These are phyloP conservation scores for Sebastes schlegelii DNA, from an alignment of 2,113 vertebrate genomes.

Conservation along the genomic window DNA sequence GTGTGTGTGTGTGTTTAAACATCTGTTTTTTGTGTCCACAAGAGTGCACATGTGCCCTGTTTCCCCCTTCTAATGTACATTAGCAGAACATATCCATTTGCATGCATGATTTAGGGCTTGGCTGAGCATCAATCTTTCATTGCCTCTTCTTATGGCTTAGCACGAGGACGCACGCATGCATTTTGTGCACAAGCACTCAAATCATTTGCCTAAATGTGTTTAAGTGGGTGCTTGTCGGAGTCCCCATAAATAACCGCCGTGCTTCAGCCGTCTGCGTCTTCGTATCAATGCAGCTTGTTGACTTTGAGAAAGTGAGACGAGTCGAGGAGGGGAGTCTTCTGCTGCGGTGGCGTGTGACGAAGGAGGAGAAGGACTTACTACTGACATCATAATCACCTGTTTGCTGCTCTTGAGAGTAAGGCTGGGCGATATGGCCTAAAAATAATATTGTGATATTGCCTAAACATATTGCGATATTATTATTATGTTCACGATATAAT, in stretches of 20 bases:
- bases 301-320: conserved; percentile 26
- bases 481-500: too few relatives aligned
- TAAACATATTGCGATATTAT: too few relatives aligned
- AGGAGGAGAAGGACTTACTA: neutral
- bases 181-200: conserved; percentile 20
- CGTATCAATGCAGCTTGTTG: conserved; percentile 23
- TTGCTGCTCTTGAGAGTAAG: neutral
- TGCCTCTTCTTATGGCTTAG: conserved; percentile 15
- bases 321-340: neutral
- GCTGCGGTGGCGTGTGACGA: neutral
- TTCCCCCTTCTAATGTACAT: conserved; percentile 20
- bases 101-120: conserved; percentile 70
- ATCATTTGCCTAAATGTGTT: conserved; percentile 42
- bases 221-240: conserved; percentile 39
- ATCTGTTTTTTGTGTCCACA: conserved; percentile 17
- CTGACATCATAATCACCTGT: neutral
- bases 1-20: conserved; percentile 1
- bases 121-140: conserved; percentile 69
- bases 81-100: conserved; percentile 58
- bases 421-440: too few relatives aligned
- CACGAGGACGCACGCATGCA: conserved; percentile 25
- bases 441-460: too few relatives aligned
- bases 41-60: neutral
- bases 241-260: conserved; percentile 21
- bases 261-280: neutral